These are phyloP conservation scores for Hyphantria cunea DNA, from an alignment of 1,140 invertebrate species.

Conservation along the genomic window DNA sequence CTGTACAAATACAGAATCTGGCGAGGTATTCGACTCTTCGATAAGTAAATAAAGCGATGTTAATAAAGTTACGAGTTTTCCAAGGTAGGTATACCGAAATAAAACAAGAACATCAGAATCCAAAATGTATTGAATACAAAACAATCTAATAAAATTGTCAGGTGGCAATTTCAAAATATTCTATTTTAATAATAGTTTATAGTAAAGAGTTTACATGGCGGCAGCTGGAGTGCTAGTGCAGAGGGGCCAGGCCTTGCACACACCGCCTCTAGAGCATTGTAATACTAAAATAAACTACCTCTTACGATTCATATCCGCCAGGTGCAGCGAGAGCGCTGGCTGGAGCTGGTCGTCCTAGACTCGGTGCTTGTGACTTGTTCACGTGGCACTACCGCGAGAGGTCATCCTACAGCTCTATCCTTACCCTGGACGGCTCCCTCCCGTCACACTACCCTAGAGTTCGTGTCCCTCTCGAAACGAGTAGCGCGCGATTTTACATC, in stretches of 20 bases:
- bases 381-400: not conserved
- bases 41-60: no score
- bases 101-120: conserved; percentile 51
- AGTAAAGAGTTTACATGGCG: conserved; percentile 37
- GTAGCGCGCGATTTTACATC: conserved; percentile 13
- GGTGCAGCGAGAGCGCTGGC: no score
- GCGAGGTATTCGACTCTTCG: no score
- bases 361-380: conserved; percentile 1
- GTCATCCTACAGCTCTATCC: not conserved
- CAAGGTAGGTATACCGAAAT: no score
- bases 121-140: conserved; percentile 80
- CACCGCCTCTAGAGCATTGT: conserved; percentile 17
- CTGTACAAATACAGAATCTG: no score
- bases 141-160: conserved; percentile 77
- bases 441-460: not conserved
- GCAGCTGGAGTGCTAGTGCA: conserved; percentile 5
- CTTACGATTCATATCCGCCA: no score
- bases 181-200: conserved; percentile 63
- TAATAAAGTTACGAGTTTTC: no score
- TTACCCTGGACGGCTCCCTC: not conserved
- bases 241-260: not conserved
- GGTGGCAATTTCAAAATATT: conserved; percentile 74
- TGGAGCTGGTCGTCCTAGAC: not conserved
- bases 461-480: not conserved
- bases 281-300: conserved; percentile 33